A percentile compares a stretch with the other conserved stretches of the same genome.
Conservation (phyloP, 1,140 invertebrate species). For the Geopemphigus sp. region DNA sequence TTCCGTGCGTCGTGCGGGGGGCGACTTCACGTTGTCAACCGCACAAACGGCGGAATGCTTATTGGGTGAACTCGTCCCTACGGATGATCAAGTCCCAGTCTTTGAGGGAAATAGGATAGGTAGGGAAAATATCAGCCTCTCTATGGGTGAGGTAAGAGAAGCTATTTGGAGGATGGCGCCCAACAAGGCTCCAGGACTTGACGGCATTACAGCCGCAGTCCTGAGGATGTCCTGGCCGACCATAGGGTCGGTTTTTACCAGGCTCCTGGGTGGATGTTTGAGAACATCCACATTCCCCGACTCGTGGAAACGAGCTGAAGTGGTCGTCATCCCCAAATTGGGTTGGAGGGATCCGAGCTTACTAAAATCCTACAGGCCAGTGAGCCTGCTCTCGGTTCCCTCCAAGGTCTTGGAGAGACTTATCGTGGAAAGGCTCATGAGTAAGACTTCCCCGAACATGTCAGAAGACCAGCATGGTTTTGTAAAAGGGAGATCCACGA, state of each 20-base stretch:
- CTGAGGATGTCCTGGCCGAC: neutral
- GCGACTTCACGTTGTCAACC: neutral
- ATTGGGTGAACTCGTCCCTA: no score
- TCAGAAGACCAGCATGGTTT: constrained; percentile 9
- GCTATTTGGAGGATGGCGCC: constrained; percentile 4
- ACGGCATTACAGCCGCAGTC: neutral
- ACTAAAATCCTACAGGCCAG: neutral
- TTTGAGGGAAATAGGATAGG: no score
- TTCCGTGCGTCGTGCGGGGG: neutral
- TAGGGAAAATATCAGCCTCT: no score
- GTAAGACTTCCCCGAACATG: neutral
- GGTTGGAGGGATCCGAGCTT: neutral
- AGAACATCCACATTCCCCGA: neutral
- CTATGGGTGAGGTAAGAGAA: neutral
- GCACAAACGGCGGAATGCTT: neutral
- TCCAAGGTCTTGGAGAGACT: constrained; percentile 10
- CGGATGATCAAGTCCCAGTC: no score
- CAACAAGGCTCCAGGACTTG: constrained; percentile 11
- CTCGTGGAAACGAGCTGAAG: neutral
- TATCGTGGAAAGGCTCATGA: neutral
- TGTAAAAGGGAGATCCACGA: neutral
- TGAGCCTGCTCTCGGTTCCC: neutral
- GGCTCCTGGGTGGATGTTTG: neutral
- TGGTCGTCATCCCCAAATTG: neutral
- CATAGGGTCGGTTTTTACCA: neutral